These are phyloP conservation scores for Okapia johnstoni DNA, from an alignment of 2,113 vertebrate genomes.

Conservation along the genomic window DNA sequence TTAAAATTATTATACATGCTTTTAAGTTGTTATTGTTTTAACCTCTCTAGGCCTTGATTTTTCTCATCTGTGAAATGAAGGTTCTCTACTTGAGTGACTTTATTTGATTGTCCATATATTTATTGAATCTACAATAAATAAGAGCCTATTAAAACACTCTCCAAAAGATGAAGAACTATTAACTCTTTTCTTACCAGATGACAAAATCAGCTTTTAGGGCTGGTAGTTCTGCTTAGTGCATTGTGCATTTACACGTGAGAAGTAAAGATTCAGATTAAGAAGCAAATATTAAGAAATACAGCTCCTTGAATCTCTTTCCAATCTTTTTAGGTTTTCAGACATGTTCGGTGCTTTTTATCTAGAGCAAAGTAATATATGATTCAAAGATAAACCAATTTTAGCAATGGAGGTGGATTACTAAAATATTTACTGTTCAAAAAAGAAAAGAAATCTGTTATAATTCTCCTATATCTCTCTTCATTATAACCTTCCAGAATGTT, in stretches of 20 bases:
- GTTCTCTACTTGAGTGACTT: neutral
- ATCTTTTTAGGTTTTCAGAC: constrained; percentile 17
- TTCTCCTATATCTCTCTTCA: constrained; percentile 70
- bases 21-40: neutral
- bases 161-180: neutral
- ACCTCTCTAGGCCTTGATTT: neutral
- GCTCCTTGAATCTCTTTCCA: neutral
- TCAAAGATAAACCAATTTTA: constrained; percentile 49
- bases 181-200: neutral
- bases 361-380: constrained; percentile 13
- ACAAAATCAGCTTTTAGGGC: neutral
- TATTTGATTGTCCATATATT: neutral
- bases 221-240: neutral
- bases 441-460: constrained; percentile 8
- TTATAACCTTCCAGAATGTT: constrained; percentile 68
- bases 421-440: constrained; percentile 64
- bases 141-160: neutral
- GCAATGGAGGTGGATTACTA: constrained; percentile 63
- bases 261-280: neutral
- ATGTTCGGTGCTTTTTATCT: neutral
- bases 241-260: neutral
- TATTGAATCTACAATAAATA: neutral
- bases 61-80: constrained; percentile 14
- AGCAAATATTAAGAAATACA: neutral
- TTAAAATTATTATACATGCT: neutral